Conservation (phyloP, 2,113 vertebrate species). For the Myiopsitta monachus region DNA sequence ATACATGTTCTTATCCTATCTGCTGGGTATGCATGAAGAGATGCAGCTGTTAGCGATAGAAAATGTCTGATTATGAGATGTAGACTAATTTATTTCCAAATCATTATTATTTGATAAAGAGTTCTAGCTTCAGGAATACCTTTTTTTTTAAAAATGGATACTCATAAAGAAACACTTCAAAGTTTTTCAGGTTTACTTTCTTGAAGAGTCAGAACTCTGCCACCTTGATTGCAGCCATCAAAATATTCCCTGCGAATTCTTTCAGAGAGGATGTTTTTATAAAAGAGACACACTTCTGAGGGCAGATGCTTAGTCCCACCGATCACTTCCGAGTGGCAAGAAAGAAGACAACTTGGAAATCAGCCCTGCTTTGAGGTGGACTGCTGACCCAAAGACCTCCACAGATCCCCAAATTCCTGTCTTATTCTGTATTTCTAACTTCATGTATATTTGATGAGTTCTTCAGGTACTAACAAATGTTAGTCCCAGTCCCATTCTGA, state of each 20-base stretch:
- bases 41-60: not conserved
- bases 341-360: not conserved
- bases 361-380: not conserved
- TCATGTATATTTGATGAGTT: not conserved
- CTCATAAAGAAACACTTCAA: not conserved
- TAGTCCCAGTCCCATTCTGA: too few relatives aligned
- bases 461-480: not conserved
- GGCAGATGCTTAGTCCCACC: not conserved
- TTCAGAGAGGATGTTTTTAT: not conserved
- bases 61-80: not conserved
- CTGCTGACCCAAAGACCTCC: not conserved
- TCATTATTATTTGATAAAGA: not conserved
- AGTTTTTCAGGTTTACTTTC: too few relatives aligned
- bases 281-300: not conserved
- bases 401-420: not conserved
- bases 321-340: not conserved
- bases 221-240: not conserved
- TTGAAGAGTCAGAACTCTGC: not conserved
- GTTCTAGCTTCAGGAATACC: not conserved
- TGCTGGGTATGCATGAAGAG: not conserved
- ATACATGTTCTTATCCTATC: not conserved
- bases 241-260: not conserved
- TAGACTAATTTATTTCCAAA: not conserved
- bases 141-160: accelerated
- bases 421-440: not conserved